These are phyloP conservation scores for Sicus ferrugineus DNA, from an alignment of 2,888 invertebrate species.

Conservation along the genomic window DNA sequence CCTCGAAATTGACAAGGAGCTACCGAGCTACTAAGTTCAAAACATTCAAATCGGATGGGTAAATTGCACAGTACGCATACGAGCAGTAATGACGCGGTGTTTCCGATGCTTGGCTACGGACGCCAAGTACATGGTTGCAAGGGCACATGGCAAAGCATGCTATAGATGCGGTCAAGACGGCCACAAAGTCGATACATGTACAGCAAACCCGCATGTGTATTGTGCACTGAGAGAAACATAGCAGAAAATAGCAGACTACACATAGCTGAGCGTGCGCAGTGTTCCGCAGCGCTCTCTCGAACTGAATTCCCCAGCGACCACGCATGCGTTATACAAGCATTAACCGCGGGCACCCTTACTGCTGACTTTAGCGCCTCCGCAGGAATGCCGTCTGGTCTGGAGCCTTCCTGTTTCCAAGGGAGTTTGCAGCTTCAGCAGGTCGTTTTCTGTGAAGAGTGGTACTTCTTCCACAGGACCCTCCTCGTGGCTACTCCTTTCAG, in stretches of 20 bases:
- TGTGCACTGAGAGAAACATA: not conserved
- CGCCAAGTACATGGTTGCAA: not conserved
- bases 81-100: not conserved
- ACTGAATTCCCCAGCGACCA: not conserved
- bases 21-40: not conserved
- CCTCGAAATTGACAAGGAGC: not conserved
- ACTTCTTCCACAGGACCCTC: not conserved
- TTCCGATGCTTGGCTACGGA: not conserved
- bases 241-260: not conserved
- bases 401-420: too few species aligned
- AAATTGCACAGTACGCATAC: not conserved
- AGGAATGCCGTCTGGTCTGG: not conserved
- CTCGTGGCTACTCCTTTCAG: not conserved
- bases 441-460: not conserved
- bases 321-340: not conserved
- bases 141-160: not conserved
- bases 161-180: not conserved
- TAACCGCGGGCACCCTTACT: not conserved
- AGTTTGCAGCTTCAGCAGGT: not conserved
- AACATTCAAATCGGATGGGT: not conserved
- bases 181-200: not conserved
- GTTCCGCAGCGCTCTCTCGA: not conserved
- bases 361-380: not conserved
- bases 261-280: not conserved
- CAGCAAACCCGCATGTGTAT: not conserved